Evolutionary conservation across 2,888 invertebrate genomes (phyloP).

Genomic region (Heteromurus nitidus): DNA sequence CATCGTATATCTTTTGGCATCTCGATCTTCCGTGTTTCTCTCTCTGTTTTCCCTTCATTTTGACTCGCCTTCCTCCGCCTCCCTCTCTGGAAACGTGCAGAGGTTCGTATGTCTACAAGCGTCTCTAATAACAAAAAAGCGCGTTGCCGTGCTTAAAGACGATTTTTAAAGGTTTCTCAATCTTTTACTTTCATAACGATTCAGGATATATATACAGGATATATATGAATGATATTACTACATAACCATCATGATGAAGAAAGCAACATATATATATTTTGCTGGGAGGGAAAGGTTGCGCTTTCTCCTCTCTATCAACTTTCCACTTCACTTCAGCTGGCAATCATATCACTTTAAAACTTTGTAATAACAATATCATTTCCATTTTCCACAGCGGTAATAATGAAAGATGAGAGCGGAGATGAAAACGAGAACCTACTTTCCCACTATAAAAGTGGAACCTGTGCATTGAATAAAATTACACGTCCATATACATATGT

Average conservation of each 20-base stretch:
- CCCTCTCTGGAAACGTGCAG: too few relatives aligned
- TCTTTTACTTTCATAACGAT: slow-evolving; percentile 1
- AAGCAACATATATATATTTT: too few relatives aligned
- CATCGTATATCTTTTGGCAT: too few relatives aligned
- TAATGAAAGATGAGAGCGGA: slow-evolving; percentile 44
- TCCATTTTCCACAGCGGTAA: slow-evolving; percentile 44
- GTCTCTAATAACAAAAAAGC: background rate
- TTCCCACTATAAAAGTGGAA: background rate
- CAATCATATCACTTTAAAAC: slow-evolving; percentile 45
- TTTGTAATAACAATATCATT: slow-evolving; percentile 54
- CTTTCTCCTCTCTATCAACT: slow-evolving; percentile 29
- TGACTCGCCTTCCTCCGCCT: too few relatives aligned
- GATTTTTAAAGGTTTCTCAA: background rate
- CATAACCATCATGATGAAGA: too few relatives aligned
- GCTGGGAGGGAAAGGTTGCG: background rate
- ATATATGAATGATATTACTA: too few relatives aligned
- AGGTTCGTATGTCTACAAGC: background rate
- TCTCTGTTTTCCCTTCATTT: background rate
- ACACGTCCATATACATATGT: too few relatives aligned
- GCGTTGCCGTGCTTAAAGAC: background rate
- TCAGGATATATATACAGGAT: too few relatives aligned
- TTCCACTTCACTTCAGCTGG: slow-evolving; percentile 36
- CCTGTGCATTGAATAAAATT: slow-evolving; percentile 57
- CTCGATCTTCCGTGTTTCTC: too few relatives aligned
- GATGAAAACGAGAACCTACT: slow-evolving; percentile 21